phyloP scores from a whole-genome alignment of 2,797 vertebrate species.

The Danionella dracula region DNA sequence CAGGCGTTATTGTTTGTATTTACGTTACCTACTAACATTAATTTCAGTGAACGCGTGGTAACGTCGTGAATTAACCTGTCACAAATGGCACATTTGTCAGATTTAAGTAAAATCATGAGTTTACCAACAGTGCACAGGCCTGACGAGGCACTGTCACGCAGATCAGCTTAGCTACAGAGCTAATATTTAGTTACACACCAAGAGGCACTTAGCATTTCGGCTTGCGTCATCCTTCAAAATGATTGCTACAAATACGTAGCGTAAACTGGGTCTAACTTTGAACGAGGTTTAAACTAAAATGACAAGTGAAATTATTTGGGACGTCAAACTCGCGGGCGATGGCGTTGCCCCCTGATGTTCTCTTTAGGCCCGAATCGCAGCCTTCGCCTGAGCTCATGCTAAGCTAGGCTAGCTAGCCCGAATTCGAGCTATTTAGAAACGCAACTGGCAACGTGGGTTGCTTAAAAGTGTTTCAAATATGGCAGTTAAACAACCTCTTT shows the following conservation, averaged over 20 bases:
- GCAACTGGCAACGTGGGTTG: conserved; percentile 46
- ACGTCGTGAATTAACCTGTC: background rate
- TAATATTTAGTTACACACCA: conserved; percentile 34
- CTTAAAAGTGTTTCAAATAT: conserved; percentile 5
- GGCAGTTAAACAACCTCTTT: background rate
- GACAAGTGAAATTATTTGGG: background rate
- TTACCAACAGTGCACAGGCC: background rate
- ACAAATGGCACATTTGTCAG: background rate
- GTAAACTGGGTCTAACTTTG: background rate
- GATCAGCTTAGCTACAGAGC: conserved; percentile 30
- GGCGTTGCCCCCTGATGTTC: conserved; percentile 38
- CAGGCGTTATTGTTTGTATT: too few relatives aligned
- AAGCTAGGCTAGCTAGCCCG: conserved; percentile 39
- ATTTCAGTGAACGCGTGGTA: background rate
- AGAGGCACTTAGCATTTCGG: conserved; percentile 22
- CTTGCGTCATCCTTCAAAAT: conserved; percentile 23
- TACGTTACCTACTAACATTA: background rate
- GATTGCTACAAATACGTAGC: background rate
- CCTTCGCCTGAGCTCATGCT: conserved; percentile 42
- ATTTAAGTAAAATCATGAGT: background rate
- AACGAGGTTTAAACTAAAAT: background rate
- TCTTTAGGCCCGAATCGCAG: conserved; percentile 51
- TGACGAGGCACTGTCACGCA: conserved; percentile 6
- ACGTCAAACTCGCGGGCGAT: conserved; percentile 32
- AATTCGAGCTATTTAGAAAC: conserved; percentile 35